Base-by-base conservation (phyloP, 2,113 vertebrate species). In the Dolichallabes microphthalmus region DNA sequence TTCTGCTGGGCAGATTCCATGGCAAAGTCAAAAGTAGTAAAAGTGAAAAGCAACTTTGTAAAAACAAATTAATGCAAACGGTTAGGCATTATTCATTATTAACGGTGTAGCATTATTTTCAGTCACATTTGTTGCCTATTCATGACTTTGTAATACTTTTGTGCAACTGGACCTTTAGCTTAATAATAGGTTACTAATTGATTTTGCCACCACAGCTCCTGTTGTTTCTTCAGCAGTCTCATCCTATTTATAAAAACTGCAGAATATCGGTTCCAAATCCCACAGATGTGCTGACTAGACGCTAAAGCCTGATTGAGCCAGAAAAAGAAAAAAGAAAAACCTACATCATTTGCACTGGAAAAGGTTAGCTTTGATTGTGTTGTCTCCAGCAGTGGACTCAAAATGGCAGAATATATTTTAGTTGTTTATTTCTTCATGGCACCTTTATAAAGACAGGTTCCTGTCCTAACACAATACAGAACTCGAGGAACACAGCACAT, bases 291-390 rank as follows among this genome's bases (percentile, higher is more conserved):
- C 80, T 52, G 45, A 82, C n/a, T 53, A 82, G 80, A 82, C 27
- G 1, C 2, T 66, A 81, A 27, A 80, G 78, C 32, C 8, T 81
- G 45, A 30, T n/a, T 10, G 14, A 81, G 32, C 5, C 3, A 27
- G 12, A 12, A 64, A 64, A 50, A 64, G 5, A 45, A 45, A 50
- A 82, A 66, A 53, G 58, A 45, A 10, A 80, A 25, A 63, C 15
- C 2, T 3, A 20, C 17, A 32, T 13, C n/a, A 19, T 63, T 63
- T 4, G 8, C 61, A 32, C 27, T 55, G 80, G 63, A 82, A 68
- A 68, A 53, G 80, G 63, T 82, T 84, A 50, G 75, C 32, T 30
- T 19, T 58, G 69, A 25, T 61, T 75, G 82, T 83, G 68, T 73
- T 83, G 68, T 45, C 13, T n/a, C 2, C 30, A 57, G 20, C 8